Evolutionary conservation across 2,113 vertebrate species (phyloP), one percentile per base, ranked within the genome.

Genomic region (Aepyceros melampus): DNA sequence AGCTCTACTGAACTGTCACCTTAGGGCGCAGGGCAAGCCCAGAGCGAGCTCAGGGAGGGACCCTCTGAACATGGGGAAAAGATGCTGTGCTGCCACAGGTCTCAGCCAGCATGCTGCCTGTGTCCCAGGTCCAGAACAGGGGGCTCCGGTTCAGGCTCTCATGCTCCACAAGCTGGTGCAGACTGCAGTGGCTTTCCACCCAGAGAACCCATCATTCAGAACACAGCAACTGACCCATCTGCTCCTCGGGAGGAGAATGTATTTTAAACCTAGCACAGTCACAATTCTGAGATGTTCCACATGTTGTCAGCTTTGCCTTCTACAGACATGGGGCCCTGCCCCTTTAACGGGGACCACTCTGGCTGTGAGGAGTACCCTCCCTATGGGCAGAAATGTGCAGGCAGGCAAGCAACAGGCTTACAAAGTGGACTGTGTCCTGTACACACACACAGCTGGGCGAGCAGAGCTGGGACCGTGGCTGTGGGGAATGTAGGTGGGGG

Each of bases 241-340:
- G 78, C 55, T 82, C 43, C 47, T 29, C 5, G 0, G 17, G 8
- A 95, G 49, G 29, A 86, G 17, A 58, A 33, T 58, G n/a, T 95
- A 90, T 97, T 94, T 96, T 60, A 95, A 79, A 83, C 36, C 36
- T 56, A 19, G 10, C 60, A 84, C 31, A 79, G 81, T 51, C 29
- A 5, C 27, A 71, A 89, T 8, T 67, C 76, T 51, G 74, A 92
- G 45, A 87, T 12, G 45, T 51, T 93, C 25, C 71, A 60, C 14
- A 4, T 9, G 64, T 19, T 17, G 43, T 33, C 62, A 47, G 40
- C 51, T 84, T 87, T 27, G n/a, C 7, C 33, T 86, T 51, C 85
- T 43, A 78, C 3, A 93, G 89, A 58, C 60, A 47, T 1, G 13
- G 56, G 19, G 45, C 17, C 36, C 55, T 16, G 19, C 17, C 29